These are phyloP conservation scores for Anarrhichthys ocellatus DNA, from an alignment of 2,113 vertebrate genomes.

Conservation along the genomic window DNA sequence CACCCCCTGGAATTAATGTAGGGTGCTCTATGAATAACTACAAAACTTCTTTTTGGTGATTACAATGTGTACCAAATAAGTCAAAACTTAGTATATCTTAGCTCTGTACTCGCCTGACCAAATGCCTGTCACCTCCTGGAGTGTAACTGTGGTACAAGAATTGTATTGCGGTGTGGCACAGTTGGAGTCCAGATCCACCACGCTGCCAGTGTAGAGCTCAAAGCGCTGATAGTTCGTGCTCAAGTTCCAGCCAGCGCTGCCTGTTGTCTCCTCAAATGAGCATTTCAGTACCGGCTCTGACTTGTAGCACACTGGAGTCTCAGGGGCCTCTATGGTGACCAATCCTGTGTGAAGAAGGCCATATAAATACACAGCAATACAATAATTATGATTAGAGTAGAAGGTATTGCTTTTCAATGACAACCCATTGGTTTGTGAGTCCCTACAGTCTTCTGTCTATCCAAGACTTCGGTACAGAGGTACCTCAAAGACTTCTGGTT, in stretches of 20 bases:
- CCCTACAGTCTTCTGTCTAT: background rate
- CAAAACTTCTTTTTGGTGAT: background rate
- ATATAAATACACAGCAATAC: background rate
- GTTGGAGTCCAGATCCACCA: accelerated
- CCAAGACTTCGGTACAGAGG: background rate
- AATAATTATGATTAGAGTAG: background rate
- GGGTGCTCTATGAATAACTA: background rate
- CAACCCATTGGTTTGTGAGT: background rate
- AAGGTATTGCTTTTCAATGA: background rate
- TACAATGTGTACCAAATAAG: background rate
- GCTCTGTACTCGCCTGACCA: slow-evolving; percentile 72
- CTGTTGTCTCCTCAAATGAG: background rate
- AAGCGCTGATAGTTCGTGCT: accelerated
- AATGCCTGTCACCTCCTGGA: slow-evolving; percentile 11
- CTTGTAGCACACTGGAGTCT: slow-evolving; percentile 1
- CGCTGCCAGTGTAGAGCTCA: slow-evolving; percentile 22
- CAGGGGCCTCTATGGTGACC: slow-evolving; percentile 50
- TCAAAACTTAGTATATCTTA: background rate
- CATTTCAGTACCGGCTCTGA: slow-evolving; percentile 37
- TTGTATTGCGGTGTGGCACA: accelerated
- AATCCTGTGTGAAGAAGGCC: slow-evolving; percentile 62
- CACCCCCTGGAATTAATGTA: background rate
- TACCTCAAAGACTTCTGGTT: background rate
- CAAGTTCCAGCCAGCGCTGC: slow-evolving; percentile 28
- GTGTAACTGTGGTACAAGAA: slow-evolving; percentile 17